Base-by-base conservation (phyloP, 2,113 vertebrate genomes). In the Coryphaenoides rupestris region DNA sequence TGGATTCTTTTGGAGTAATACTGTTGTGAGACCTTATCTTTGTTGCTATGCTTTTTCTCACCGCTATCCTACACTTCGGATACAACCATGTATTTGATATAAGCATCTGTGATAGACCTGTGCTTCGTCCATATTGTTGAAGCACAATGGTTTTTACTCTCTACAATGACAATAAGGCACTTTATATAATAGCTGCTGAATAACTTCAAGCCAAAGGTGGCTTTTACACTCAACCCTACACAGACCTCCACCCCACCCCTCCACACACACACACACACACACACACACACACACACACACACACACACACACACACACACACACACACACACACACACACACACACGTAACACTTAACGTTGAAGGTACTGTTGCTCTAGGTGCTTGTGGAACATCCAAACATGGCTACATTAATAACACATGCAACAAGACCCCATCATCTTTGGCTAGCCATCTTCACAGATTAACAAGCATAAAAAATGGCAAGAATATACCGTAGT, bases 371-470 rank as follows among this genome's bases (percentile, higher is more conserved):
- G 55, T 28, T 72, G 23, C 7, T 68, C 56, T 56, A 63, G 57
- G 56, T 72, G 74, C 65, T 60, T 22, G n/a, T n/a, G 72, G 71
- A 74, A 80, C 69, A 73, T 84, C 63, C 69, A 66, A 86, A 40
- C 13, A 40, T 78, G 81, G 83, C 79, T 77, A 75, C 72, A 65
- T 57, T 53, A 58, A 77, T 47, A 60, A 58, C 59, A 83, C 83
- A 89, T 84, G 87, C 84, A 79, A 78, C 65, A 40, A 40, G 33
- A 7, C 33, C 33, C 9, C 13, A 77, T 68, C 57, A 74, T 83
- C 84, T 86, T 84, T 86, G 87, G 84, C 75, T 73, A 72, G 66
- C 21, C n/a, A 77, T 83, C 50, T 54, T 69, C 54, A 60, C 66
- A 71, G 66, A 68, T 70, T 71, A 77, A 81, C 73, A 73, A 80